Evolutionary conservation across 2,888 invertebrate species (phyloP).

Genomic region (Aphodius granarius): DNA sequence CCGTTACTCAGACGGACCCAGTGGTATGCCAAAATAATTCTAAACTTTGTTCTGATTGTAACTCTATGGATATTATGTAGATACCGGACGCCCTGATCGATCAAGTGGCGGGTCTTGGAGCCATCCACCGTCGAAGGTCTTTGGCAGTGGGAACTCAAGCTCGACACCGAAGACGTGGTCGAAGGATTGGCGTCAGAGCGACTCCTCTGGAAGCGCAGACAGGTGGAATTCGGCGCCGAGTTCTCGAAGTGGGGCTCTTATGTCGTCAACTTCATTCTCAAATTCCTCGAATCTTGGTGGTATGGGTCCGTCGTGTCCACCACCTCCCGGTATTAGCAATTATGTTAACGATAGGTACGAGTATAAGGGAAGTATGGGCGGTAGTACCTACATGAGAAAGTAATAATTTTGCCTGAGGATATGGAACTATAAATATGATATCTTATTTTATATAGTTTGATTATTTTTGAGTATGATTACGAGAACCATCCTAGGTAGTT

Average conservation of each 20-base stretch:
- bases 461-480: neutral
- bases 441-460: no score
- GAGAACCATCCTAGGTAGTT: neutral
- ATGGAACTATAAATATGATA: neutral
- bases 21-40: slow-evolving; percentile 35
- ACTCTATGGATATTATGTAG: slow-evolving; percentile 28
- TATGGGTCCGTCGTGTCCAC: slow-evolving; percentile 46
- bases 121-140: slow-evolving; percentile 34
- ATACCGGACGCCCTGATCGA: slow-evolving; percentile 42
- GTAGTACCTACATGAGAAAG: slow-evolving; percentile 39
- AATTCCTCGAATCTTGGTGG: slow-evolving; percentile 40
- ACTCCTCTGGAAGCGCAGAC: slow-evolving; percentile 30
- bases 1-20: slow-evolving; percentile 50
- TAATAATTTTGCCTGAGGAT: slow-evolving; percentile 22
- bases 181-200: slow-evolving; percentile 36
- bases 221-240: slow-evolving; percentile 38
- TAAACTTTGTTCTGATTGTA: neutral
- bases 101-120: slow-evolving; percentile 33
- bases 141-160: slow-evolving; percentile 25
- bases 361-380: slow-evolving; percentile 39
- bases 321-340: slow-evolving; percentile 49
- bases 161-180: slow-evolving; percentile 34
- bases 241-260: slow-evolving; percentile 30
- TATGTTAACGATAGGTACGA: slow-evolving; percentile 48
- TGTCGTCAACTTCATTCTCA: slow-evolving; percentile 39